Evolutionary conservation across 2,113 vertebrate species (phyloP).

Genomic region (Puffinus mauretanicus): DNA sequence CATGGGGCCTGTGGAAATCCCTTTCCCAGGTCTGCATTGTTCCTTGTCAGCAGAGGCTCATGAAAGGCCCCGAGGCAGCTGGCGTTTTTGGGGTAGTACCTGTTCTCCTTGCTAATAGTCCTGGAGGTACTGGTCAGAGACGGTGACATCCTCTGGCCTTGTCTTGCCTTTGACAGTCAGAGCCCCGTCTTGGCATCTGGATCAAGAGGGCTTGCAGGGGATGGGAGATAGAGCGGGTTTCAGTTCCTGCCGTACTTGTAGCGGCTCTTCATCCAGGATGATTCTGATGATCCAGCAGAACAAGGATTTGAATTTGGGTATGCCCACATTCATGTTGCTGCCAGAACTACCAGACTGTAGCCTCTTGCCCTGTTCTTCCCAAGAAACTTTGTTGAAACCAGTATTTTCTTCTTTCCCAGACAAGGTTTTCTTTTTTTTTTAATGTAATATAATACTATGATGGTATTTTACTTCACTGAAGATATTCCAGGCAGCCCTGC

Average conservation of each 20-base stretch:
- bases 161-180: background rate
- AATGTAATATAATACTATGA: background rate
- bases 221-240: background rate
- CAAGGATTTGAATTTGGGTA: background rate
- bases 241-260: background rate
- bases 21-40: background rate
- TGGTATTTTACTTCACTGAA: background rate
- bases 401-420: background rate
- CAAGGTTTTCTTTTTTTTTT: background rate
- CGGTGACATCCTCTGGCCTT: background rate
- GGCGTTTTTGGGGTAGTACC: rapidly evolving
- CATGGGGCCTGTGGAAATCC: background rate
- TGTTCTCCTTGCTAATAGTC: background rate
- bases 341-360: background rate
- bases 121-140: background rate
- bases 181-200: rapidly evolving
- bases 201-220: background rate
- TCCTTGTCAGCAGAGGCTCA: background rate
- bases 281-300: background rate
- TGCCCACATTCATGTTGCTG: background rate
- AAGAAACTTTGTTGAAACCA: background rate
- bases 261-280: background rate
- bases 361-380: background rate
- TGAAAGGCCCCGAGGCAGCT: background rate
- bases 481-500: background rate